Conservation (phyloP, 2,797 vertebrate species). For the Acestrorhynchus altus region DNA sequence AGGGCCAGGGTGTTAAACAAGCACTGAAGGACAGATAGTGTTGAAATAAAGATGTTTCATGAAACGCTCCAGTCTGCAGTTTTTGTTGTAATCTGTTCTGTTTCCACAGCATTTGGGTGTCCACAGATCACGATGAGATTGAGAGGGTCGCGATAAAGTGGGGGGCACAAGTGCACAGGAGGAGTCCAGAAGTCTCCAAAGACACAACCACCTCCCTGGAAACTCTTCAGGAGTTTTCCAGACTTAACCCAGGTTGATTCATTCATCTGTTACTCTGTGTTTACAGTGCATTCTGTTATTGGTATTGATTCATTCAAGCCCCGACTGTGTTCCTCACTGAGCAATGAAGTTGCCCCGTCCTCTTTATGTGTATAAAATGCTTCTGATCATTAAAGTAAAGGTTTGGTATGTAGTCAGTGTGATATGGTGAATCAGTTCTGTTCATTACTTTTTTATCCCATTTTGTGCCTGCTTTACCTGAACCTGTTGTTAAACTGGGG, state of each 20-base stretch:
- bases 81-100: not conserved
- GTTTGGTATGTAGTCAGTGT: not conserved
- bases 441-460: not conserved
- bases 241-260: constrained; percentile 75
- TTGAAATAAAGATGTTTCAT: no score
- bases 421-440: not conserved
- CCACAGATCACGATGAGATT: constrained; percentile 93
- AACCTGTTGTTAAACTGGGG: not conserved
- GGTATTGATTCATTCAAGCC: no score
- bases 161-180: constrained; percentile 86
- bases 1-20: no score
- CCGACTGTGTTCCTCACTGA: no score
- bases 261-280: not conserved
- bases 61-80: not conserved
- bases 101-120: constrained; percentile 88
- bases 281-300: not conserved
- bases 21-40: no score
- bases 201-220: constrained; percentile 89
- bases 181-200: constrained; percentile 86
- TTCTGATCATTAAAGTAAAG: no score
- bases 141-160: constrained; percentile 84
- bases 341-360: no score
- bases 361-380: no score
- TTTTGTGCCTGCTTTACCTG: not conserved
- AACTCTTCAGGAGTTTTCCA: constrained; percentile 87